Base-by-base conservation (phyloP, 2,888 invertebrate genomes). In the Ennomos erosarius region DNA sequence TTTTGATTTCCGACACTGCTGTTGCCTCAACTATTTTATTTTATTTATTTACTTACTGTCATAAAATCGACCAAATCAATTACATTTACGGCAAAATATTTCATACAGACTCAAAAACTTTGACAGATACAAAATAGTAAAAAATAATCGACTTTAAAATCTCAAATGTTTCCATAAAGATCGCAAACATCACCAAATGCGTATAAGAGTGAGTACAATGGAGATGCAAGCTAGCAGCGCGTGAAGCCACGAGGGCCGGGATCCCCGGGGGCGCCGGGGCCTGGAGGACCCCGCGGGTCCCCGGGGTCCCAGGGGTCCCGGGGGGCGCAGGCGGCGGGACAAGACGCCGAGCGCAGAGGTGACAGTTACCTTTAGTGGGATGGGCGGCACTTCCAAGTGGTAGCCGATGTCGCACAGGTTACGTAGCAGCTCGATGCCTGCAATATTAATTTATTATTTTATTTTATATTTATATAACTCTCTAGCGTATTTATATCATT, bases 341-440 rank as follows among this genome's bases (percentile, higher is more conserved):
- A 13, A 36, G 10, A 45, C 34, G 26, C 9, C 36, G 49, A 60
- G 58, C 52, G 62, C 47, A 42, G 64, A 13, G 36, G 45, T 47
- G 67, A 73, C 65, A 78, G 84, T 93, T 93, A 94, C 95, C 94
- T 95, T 95, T 72, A 93, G 90, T 45, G 94, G 94, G 68, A 93
- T 92, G 44, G 94, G 93, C 26, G 95, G 94, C 55, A 95, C 94
- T 77, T 95, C 94, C 71, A 96, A 90, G 85, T 97, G 97, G 79
- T 95, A 92, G 79, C 95, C 95, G 74, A 94, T 93, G 70, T 94
- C 93, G 80, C 97, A 97, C 69, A 95, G 90, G 68, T 90, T 90
- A 68, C 94, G 94, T 42, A 97, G 87, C 26, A 95, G 77, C 55
- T 93, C 87, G 69, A 96, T 89, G 36, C 95, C 94, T 94, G 84